Conservation (phyloP, 2,888 invertebrate species). For the Leptogaster cylindrica region DNA sequence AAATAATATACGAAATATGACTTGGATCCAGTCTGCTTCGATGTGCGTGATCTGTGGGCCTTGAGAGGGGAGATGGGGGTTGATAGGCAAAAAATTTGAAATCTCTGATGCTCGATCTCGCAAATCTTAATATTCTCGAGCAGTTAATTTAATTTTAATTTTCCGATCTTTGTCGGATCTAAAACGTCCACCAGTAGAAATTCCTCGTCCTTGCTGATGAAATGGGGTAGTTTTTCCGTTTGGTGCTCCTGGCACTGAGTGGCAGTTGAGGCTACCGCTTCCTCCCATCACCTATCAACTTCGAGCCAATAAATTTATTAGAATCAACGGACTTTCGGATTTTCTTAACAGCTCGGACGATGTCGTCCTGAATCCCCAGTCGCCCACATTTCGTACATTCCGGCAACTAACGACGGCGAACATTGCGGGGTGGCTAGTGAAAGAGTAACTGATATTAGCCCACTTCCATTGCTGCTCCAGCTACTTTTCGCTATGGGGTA, state of each 20-base stretch:
- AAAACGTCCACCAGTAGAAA: neutral
- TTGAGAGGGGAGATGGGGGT: neutral
- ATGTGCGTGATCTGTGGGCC: conserved; percentile 28
- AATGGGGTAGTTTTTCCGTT: neutral
- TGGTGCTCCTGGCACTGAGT: conserved; percentile 25
- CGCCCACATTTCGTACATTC: neutral
- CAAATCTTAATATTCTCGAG: conserved; percentile 30
- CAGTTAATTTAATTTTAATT: too few relatives aligned
- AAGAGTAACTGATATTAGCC: neutral
- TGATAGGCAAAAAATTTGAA: neutral
- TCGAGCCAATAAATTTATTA: conserved; percentile 33
- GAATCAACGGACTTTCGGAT: conserved; percentile 36
- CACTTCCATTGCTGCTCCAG: neutral
- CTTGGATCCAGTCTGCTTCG: conserved; percentile 38
- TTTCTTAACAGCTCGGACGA: conserved; percentile 24
- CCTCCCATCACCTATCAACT: neutral
- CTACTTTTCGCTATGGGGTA: conserved; percentile 9
- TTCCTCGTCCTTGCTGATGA: neutral
- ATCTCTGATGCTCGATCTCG: neutral
- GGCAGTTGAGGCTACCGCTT: conserved; percentile 32
- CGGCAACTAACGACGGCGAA: conserved; percentile 7
- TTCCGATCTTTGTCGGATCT: conserved; percentile 4
- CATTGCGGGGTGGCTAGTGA: neutral
- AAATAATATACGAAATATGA: conserved; percentile 45
- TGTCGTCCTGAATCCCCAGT: neutral